Conservation (phyloP, 2,797 vertebrate genomes). For the Anguilla megastoma region DNA sequence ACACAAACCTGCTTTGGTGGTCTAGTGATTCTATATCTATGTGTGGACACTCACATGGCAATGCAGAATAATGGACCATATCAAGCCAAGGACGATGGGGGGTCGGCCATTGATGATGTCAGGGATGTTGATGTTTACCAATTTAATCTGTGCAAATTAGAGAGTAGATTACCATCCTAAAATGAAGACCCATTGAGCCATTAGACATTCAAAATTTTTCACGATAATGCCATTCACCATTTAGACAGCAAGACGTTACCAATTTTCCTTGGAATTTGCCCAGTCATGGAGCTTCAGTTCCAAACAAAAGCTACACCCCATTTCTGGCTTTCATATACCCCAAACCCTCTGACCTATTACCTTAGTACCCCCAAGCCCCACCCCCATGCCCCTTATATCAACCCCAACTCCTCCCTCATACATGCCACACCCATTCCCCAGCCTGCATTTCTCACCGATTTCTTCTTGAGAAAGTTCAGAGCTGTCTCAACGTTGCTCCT, state of each 20-base stretch:
- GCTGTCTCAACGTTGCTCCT: constrained; percentile 87
- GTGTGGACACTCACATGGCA: constrained; percentile 83
- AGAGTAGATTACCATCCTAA: background rate
- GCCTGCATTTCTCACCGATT: constrained; percentile 70
- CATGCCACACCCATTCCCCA: background rate
- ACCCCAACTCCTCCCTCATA: too few relatives aligned
- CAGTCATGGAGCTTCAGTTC: background rate
- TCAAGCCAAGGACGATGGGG: constrained; percentile 86
- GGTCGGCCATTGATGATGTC: constrained; percentile 90
- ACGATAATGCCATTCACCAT: background rate
- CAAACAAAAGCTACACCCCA: background rate
- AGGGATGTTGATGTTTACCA: constrained; percentile 90
- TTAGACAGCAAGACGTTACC: background rate
- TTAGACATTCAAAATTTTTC: background rate
- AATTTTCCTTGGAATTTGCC: background rate
- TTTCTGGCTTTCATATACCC: background rate
- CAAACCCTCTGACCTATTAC: background rate
- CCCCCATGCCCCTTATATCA: too few relatives aligned
- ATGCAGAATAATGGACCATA: constrained; percentile 92
- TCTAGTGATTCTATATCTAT: background rate
- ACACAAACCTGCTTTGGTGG: background rate
- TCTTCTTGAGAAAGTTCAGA: constrained; percentile 82
- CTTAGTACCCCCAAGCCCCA: background rate
- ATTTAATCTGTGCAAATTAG: constrained; percentile 75
- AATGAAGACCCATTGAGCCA: background rate